Conservation (phyloP, 64 coral and sea anemone species). For the Pocillopora verrucosa region DNA sequence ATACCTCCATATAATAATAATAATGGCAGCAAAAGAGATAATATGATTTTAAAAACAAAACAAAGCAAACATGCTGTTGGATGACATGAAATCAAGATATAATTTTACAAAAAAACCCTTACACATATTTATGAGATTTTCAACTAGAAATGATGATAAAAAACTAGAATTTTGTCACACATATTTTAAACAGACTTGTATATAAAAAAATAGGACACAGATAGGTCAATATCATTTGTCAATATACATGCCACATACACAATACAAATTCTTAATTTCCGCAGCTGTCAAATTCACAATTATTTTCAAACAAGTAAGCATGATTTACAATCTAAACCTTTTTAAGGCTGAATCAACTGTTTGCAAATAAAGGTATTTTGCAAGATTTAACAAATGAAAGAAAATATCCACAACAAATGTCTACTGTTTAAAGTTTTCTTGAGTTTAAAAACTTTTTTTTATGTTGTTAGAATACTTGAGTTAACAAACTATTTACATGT, state of each 20-base stretch:
- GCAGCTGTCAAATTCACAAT: too few relatives aligned
- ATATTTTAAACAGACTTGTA: not conserved
- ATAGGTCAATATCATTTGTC: not conserved
- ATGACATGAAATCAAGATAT: not conserved
- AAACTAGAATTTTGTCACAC: not conserved
- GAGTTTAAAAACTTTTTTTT: too few relatives aligned
- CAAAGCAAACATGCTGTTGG: not conserved
- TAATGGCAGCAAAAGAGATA: not conserved
- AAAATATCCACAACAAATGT: too few relatives aligned
- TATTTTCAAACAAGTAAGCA: too few relatives aligned
- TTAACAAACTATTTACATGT: too few relatives aligned
- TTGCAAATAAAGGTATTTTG: too few relatives aligned
- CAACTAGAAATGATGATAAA: not conserved
- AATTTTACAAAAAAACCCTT: not conserved
- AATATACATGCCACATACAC: not conserved
- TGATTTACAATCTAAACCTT: too few relatives aligned
- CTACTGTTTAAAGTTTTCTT: too few relatives aligned
- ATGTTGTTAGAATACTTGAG: too few relatives aligned
- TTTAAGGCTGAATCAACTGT: too few relatives aligned
- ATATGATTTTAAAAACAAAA: not conserved
- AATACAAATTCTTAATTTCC: not conserved
- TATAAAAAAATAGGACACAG: not conserved
- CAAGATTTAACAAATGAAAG: too few relatives aligned
- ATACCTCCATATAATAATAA: not conserved
- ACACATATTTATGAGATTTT: not conserved